Base-by-base conservation (phyloP, 1,140 invertebrate genomes). In the Eriosoma lanigerum region DNA sequence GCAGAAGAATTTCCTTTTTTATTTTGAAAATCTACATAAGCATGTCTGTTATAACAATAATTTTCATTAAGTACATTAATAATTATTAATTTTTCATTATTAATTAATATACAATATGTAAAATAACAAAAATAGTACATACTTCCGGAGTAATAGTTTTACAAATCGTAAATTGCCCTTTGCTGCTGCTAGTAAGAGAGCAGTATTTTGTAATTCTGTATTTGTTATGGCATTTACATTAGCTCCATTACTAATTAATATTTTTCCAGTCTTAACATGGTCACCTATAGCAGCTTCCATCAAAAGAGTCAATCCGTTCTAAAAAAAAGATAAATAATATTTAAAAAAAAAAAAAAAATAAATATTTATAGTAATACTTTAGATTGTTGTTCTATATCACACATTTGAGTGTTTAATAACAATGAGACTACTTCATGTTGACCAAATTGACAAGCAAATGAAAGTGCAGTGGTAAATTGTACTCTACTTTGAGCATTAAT, bases 401-500 rank as follows among this genome's bases (percentile, higher is more conserved):
- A 38, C 3, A 98, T 98, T 86, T 98, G 97, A 50, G 97, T 90
- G 87, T 99, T 96, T 0, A 99, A 89, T 29, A 99, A 88, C 19
- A 99, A 88, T 86, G 93, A 95, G 13, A 99, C 98, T 48, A 99
- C 98, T 86, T 99, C 98, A 86, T 98, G 95, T 80, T 97, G 90
- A 82, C 98, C 98, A 91, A 99, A 98, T 87, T 99, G 99, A 86
- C 98, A 99, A 8, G 98, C 98, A 54, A 99, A 89, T 13, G 98
- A 99, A 72, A 99, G 88, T 8, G 98, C 98, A 17, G 98, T 99
- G 86, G 99, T 99, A 60, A 96, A 89, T 87, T 99, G 99, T 4
- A 98, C 99, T 87, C 99, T 98, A 84, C 99, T 99, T 89, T 99
- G 95, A 75, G 98, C 97, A 89, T 99, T 99, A 82, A 99, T 99